Conservation (phyloP, 2,797 vertebrate genomes). For the Centroberyx gerrardi region DNA sequence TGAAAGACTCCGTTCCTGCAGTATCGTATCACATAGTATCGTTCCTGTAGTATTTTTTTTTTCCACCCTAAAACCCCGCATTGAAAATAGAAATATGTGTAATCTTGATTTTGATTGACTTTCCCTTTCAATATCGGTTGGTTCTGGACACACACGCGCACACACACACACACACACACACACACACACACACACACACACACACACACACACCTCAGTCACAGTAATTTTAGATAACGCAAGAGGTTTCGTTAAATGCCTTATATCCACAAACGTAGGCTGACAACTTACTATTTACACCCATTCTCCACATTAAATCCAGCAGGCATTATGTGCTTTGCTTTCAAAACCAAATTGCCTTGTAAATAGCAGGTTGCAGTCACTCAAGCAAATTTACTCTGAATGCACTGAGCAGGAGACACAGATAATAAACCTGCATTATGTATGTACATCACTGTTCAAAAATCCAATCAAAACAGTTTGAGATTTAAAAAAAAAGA, state of each 20-base stretch:
- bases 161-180: not conserved
- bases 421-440: not conserved
- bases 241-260: constrained; percentile 1
- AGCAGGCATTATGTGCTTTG: not conserved
- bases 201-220: not conserved
- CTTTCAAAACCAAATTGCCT: constrained; percentile 16
- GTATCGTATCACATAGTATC: not conserved
- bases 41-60: not conserved
- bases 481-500: not conserved
- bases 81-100: not conserved
- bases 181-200: no score
- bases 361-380: not conserved
- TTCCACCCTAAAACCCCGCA: not conserved
- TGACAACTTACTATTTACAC: not conserved
- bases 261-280: not conserved
- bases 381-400: not conserved
- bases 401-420: not conserved
- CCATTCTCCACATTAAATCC: not conserved
- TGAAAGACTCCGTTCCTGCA: constrained; percentile 12
- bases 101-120: not conserved
- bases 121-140: no score
- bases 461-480: not conserved
- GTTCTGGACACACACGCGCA: not conserved
- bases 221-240: not conserved
- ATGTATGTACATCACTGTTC: not conserved